These are phyloP conservation scores for Halyomorpha halys DNA, from an alignment of 1,140 invertebrate species.

Conservation along the genomic window DNA sequence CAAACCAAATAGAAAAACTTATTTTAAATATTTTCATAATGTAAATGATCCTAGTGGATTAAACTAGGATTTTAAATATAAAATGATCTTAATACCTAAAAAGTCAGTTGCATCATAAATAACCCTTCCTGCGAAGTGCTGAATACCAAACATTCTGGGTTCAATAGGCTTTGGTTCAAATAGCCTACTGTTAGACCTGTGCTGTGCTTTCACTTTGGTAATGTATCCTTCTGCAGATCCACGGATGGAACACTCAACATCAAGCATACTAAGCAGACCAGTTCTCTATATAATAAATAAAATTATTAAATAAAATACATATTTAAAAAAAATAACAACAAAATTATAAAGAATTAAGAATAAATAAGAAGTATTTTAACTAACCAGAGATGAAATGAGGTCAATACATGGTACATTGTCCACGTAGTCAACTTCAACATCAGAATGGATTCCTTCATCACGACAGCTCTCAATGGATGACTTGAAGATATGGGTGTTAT, in stretches of 20 bases:
- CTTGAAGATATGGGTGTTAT: slow-evolving; percentile 94
- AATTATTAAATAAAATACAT: neutral
- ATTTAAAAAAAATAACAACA: neutral
- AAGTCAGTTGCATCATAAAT: slow-evolving; percentile 84
- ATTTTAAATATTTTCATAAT: no score
- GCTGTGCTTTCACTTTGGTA: slow-evolving; percentile 73
- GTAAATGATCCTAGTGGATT: no score
- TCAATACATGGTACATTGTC: slow-evolving; percentile 94
- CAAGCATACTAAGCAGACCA: slow-evolving; percentile 80
- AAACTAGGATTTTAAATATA: no score
- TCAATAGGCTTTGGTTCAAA: slow-evolving; percentile 64
- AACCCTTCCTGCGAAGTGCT: slow-evolving; percentile 83
- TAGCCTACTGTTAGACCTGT: slow-evolving; percentile 61
- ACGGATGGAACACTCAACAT: slow-evolving; percentile 81
- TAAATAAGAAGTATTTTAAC: slow-evolving; percentile 28
- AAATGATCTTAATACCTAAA: slow-evolving; percentile 42
- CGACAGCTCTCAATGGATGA: slow-evolving; percentile 85
- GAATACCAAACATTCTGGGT: slow-evolving; percentile 75
- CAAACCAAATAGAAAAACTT: no score
- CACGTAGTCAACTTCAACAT: slow-evolving; percentile 85
- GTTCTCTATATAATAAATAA: slow-evolving; percentile 47
- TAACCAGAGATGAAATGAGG: slow-evolving; percentile 79
- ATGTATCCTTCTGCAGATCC: slow-evolving; percentile 81
- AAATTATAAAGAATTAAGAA: neutral
- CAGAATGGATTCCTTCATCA: slow-evolving; percentile 85